Evolutionary conservation across 1,140 invertebrate species (phyloP).

Genomic region (Trichogramma pretiosum): DNA sequence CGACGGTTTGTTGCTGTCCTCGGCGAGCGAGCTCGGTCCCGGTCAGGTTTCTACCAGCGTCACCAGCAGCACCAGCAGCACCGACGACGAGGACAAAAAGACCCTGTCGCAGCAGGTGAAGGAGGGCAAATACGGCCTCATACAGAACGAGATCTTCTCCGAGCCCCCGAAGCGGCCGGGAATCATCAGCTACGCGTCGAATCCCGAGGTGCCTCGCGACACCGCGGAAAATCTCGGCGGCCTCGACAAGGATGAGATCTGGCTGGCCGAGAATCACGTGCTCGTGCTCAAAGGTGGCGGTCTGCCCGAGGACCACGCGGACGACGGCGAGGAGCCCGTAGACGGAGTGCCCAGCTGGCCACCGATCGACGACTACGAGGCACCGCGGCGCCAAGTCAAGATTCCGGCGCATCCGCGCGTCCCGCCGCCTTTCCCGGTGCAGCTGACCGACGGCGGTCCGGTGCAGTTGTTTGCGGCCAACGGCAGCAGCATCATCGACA

Average conservation of each 20-base stretch:
- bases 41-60: constrained; percentile 47
- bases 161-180: constrained; percentile 62
- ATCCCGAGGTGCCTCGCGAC: constrained; percentile 69
- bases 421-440: constrained; percentile 82
- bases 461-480: constrained; percentile 62
- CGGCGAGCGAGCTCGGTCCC: too few species aligned
- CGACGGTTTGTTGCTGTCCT: constrained; percentile 56
- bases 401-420: constrained; percentile 64
- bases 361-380: constrained; percentile 73
- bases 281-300: constrained; percentile 71
- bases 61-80: constrained; percentile 30
- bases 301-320: constrained; percentile 48
- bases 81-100: constrained; percentile 68
- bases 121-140: constrained; percentile 80
- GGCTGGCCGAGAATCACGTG: constrained; percentile 80
- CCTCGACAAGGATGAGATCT: constrained; percentile 74
- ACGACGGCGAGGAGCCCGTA: constrained; percentile 36
- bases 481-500: constrained; percentile 49
- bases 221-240: constrained; percentile 71
- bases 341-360: constrained; percentile 49
- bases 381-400: constrained; percentile 69
- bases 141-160: constrained; percentile 73
- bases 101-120: constrained; percentile 76
- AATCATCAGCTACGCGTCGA: constrained; percentile 67
- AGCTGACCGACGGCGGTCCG: constrained; percentile 69